These are phyloP conservation scores for Ctenodactylus gundi DNA, from an alignment of 2,113 vertebrate genomes.

Conservation along the genomic window DNA sequence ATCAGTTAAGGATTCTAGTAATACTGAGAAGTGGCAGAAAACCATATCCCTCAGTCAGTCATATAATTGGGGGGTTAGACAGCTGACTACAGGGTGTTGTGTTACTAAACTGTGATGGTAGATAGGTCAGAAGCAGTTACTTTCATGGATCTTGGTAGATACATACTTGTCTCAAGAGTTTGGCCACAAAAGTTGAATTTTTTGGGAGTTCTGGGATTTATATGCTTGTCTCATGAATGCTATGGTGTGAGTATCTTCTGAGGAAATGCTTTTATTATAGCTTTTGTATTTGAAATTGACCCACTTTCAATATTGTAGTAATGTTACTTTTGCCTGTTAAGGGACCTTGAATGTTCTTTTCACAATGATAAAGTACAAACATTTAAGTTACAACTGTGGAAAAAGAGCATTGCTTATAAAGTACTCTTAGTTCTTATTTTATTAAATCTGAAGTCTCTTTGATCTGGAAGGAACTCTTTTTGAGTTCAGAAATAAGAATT, in stretches of 20 bases:
- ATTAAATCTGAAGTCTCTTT: conserved; percentile 13
- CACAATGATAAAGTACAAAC: neutral
- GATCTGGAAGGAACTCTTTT: conserved; percentile 6
- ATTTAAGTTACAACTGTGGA: neutral
- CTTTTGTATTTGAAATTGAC: conserved; percentile 30
- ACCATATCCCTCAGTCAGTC: neutral
- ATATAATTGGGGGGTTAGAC: neutral
- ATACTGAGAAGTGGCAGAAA: neutral
- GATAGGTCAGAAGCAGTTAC: neutral
- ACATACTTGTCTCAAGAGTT: neutral
- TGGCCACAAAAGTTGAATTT: neutral
- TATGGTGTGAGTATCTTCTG: neutral
- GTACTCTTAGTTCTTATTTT: conserved; percentile 4
- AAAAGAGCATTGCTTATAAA: neutral
- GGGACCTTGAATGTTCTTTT: conserved; percentile 29
- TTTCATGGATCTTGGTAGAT: neutral
- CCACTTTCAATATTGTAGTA: neutral
- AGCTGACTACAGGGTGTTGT: neutral
- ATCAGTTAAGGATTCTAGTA: neutral
- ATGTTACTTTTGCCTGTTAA: neutral
- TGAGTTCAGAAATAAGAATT: conserved; percentile 12
- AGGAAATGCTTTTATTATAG: neutral
- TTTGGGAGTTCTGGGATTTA: neutral
- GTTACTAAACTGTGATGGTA: neutral
- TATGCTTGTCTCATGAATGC: neutral